Evolutionary conservation across 53 echinoderm and acorn worm genomes (phyloP), one percentile per base, ranked within the genome.

Genomic region (Crossaster papposus): DNA sequence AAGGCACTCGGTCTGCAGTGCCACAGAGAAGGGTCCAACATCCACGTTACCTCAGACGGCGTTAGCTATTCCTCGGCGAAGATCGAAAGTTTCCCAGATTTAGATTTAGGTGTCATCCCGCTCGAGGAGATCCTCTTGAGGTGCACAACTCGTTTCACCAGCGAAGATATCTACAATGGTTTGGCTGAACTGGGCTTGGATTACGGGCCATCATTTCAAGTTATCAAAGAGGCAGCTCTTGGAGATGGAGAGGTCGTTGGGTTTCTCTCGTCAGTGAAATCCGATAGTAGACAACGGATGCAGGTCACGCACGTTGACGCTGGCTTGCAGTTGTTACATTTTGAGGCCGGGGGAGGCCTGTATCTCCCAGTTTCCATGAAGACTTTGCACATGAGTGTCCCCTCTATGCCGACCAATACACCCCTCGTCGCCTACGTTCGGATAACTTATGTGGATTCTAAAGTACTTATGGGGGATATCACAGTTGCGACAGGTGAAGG

Each of bases 161-260:
- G 91, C 5, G 83, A 92, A 35, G 90, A 91, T 17, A 82, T 96
- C 75, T 96, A 96, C 75, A 68, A 51, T 14, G 90, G 58, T 10
- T 70, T 95, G 50, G 44, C 88, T 23, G 78, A 50, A 5, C 55
- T 94, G 75, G 96, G 96, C 72, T 79, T 89, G 14, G 54, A 91
- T 7, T 90, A 95, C 23, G 96, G 95, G 3, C 71, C 91, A 38
- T 88, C 91, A 26, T 96, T 96, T 75, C 94, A 94, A 70, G 91
- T 92, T 4, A 82, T 95, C 34, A 55, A 92, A 65, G 92, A 94
- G 20, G 92, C 90, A n/a, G 53, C 84, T 32, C 36, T 94, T 28
- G 96, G 96, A 23, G 92, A 94, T 52, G 95, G 93, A 4, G 96
- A 96, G 73, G 34, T 83, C 33, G 55, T 96, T 12, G 92, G 86